Conservation (phyloP, 2,113 vertebrate genomes). For the Nesogale talazaci region DNA sequence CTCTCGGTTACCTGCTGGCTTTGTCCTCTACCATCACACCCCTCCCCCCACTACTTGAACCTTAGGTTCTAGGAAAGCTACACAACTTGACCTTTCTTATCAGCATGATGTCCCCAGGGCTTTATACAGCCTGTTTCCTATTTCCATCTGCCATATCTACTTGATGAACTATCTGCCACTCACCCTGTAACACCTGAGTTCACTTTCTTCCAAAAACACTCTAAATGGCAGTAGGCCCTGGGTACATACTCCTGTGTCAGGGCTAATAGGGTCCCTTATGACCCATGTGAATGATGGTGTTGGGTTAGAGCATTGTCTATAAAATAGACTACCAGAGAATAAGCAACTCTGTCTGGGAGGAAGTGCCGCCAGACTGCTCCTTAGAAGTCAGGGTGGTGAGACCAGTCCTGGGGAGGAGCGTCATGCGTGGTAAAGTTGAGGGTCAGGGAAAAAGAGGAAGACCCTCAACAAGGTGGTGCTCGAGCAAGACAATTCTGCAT, state of each 20-base stretch:
- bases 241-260: background rate
- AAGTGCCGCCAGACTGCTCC: no score
- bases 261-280: constrained; percentile 45
- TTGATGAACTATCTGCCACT: background rate
- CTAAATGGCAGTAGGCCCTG: background rate
- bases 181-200: background rate
- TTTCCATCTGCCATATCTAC: background rate
- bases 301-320: no score
- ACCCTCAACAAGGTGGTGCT: no score
- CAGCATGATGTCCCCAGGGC: background rate
- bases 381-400: no score
- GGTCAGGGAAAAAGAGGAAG: no score
- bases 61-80: background rate
- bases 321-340: no score
- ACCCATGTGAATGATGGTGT: background rate
- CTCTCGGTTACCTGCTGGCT: background rate
- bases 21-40: background rate
- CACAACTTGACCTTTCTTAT: background rate
- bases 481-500: no score
- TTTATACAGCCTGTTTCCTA: background rate
- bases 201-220: background rate
- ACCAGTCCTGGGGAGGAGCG: no score
- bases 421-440: no score
- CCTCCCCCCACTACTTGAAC: no score
- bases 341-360: no score